Evolutionary conservation across 2,888 invertebrate species (phyloP), one percentile per base, ranked within the genome.

Genomic region (Cremastobaeus sp.): DNA sequence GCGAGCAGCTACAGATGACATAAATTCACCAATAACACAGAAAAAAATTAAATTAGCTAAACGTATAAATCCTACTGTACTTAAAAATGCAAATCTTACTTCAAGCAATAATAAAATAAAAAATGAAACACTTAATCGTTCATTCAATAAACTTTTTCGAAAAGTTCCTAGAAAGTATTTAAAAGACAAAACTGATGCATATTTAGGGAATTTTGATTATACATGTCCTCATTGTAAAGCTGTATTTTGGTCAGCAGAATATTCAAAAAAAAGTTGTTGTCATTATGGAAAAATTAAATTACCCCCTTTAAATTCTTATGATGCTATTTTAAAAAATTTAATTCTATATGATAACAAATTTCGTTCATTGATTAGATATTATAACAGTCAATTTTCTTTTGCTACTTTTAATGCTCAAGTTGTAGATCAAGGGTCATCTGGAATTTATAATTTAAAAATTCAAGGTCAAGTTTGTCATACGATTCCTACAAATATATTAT

Each of bases 241-340:
- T 12, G 3, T 43, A 12, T 43, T 8, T 21, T 43, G 43, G 43
- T 43, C 43, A 25, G 43, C 11, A 21, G 43, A 35, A 35, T 14
- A 14, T 14, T 35, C 14, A 14, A 15, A 14, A 12, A 35, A 35
- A 15, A 35, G 35, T 14, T n/a, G n/a, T n/a, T n/a, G n/a, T n/a
- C n/a, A n/a, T n/a, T 47, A 47, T 47, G 47, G 47, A 47, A 47
- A 47, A 47, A n/a, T 47, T 15, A 47, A 15, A 3, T 30, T 47
- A 47, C 47, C 48, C 1, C 48, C 48, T 11, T 11, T 34, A 6
- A 18, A 9, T 18, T 9, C 32, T 11, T 48, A 48, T 20, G 11
- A 34, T 48, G 1, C 8, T 3, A n/a, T 12, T 11, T n/a, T 47
- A 30, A 8, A 47, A 48, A 34, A 48, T 34, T 34, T 48, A 18